These are phyloP conservation scores for Nephrocerus scutellatus DNA, from an alignment of 2,888 invertebrate genomes.

Conservation along the genomic window DNA sequence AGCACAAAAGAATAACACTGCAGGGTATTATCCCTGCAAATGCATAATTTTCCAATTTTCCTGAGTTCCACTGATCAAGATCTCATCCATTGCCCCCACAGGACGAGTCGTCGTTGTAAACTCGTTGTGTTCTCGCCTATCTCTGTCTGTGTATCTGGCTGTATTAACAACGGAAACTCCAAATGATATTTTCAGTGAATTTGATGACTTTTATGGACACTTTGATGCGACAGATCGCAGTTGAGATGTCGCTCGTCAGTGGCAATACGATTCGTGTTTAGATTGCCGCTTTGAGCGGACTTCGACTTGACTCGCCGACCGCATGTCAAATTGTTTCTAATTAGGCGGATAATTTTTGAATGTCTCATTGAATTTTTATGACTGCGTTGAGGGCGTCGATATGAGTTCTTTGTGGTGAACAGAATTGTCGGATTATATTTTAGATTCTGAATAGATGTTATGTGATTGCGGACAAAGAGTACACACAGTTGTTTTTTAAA, in stretches of 20 bases:
- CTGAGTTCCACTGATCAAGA: too few species aligned
- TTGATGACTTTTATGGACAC: conserved; percentile 42
- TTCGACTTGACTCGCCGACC: conserved; percentile 11
- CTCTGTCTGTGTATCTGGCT: conserved; percentile 11
- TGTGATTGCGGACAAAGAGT: too few species aligned
- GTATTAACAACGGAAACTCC: conserved; percentile 26
- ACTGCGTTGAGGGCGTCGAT: too few species aligned
- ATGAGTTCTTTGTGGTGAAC: too few species aligned
- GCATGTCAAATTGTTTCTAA: conserved; percentile 39
- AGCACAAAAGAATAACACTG: too few species aligned
- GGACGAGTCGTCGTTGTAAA: too few species aligned
- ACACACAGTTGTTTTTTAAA: too few species aligned
- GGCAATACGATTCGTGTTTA: conserved; percentile 14
- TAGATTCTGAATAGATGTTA: too few species aligned
- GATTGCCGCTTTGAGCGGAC: conserved; percentile 9
- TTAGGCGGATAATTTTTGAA: conserved; percentile 26
- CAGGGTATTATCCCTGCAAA: too few species aligned
- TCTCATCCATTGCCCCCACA: too few species aligned
- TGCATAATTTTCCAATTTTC: conserved; percentile 46
- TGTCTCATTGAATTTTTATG: too few species aligned
- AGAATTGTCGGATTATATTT: too few species aligned
- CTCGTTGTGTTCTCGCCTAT: neutral
- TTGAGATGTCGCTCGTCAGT: conserved; percentile 17
- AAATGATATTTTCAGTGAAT: conserved; percentile 44
- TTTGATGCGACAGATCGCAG: conserved; percentile 37